Evolutionary conservation across 2,888 invertebrate genomes (phyloP).

Genomic region (Trypoxylon attenuatum): DNA sequence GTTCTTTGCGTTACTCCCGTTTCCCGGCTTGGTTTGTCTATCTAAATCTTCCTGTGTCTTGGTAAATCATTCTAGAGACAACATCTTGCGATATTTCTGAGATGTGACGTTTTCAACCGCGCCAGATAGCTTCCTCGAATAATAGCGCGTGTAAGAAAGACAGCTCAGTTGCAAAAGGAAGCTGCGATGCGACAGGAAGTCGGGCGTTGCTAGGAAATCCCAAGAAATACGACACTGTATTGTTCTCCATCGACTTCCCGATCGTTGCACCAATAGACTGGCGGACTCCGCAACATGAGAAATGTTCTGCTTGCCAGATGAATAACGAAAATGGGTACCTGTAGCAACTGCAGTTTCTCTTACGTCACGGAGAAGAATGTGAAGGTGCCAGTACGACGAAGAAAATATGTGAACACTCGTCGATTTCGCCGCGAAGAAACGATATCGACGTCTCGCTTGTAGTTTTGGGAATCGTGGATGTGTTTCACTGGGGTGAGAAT

Average conservation of each 20-base stretch:
- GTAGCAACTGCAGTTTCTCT: conserved; percentile 48
- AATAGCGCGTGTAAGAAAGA: conserved; percentile 5
- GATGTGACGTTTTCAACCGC: conserved; percentile 9
- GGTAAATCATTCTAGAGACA: no score
- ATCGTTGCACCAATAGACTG: conserved; percentile 24
- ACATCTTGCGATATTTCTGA: no score
- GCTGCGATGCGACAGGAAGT: conserved; percentile 10
- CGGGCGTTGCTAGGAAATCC: conserved; percentile 32
- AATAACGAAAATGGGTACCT: conserved; percentile 53
- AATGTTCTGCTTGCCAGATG: conserved; percentile 46
- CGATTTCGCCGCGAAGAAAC: conserved; percentile 32
- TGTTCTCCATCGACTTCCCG: conserved; percentile 52
- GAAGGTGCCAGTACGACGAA: conserved; percentile 28
- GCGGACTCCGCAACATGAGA: conserved; percentile 38
- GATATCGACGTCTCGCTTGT: conserved; percentile 15
- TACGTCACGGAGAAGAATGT: conserved; percentile 40
- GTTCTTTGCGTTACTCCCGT: no score
- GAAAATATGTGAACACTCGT: conserved; percentile 37
- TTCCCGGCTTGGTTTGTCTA: no score
- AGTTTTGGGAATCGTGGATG: conserved; percentile 10
- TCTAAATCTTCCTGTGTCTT: no score
- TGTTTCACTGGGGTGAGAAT: neutral
- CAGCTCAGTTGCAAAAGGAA: conserved; percentile 5
- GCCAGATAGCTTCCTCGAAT: conserved; percentile 6
- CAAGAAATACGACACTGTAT: conserved; percentile 43